phyloP scores from a whole-genome alignment of 30 jellyfish, hydroid and myxozoan species.

The Turritopsis dohrnii region DNA sequence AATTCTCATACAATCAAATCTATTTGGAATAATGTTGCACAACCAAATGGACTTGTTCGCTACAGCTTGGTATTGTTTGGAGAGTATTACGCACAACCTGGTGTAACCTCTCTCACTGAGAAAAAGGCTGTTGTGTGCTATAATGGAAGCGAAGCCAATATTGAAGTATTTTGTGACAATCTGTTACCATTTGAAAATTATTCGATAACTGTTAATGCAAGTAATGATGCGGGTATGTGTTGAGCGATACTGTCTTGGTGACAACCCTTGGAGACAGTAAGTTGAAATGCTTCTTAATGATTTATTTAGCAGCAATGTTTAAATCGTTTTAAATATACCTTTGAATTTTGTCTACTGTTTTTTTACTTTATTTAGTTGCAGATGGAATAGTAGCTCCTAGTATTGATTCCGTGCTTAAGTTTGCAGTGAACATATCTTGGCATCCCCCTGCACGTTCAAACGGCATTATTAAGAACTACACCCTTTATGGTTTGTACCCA shows the following conservation, averaged over 20 bases:
- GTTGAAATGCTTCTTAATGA: background rate
- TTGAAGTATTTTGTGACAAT: constrained; percentile 25
- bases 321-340: too few species aligned
- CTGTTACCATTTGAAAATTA: constrained; percentile 54
- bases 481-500: constrained; percentile 49
- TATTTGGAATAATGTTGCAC: constrained; percentile 69
- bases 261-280: constrained; percentile 71
- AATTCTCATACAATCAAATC: constrained; percentile 61
- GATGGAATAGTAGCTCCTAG: constrained; percentile 60
- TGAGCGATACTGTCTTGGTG: constrained; percentile 53
- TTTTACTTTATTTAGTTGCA: constrained; percentile 88
- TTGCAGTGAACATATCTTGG: constrained; percentile 64
- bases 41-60: constrained; percentile 78
- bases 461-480: constrained; percentile 56
- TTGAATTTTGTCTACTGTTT: too few species aligned
- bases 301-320: too few species aligned
- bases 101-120: constrained; percentile 34
- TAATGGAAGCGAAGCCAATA: constrained; percentile 42
- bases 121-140: constrained; percentile 29
- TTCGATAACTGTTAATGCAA: constrained; percentile 63
- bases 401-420: constrained; percentile 40
- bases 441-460: constrained; percentile 67
- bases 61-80: constrained; percentile 61
- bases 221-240: constrained; percentile 88
- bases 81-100: constrained; percentile 35